Conservation (phyloP, 2,113 vertebrate genomes). For the Channa argus region DNA sequence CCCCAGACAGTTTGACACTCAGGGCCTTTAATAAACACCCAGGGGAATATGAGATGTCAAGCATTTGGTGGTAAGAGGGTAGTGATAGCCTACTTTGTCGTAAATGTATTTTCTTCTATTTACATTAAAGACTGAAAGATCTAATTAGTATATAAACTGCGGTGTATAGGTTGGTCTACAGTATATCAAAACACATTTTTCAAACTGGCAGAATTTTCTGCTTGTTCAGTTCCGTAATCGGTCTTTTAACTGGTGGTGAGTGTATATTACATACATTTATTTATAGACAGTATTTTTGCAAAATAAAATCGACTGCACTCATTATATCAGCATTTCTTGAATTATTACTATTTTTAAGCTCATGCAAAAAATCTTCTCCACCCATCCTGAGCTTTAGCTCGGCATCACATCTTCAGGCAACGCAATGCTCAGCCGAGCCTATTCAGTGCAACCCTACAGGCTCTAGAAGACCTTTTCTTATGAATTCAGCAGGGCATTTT, state of each 20-base stretch:
- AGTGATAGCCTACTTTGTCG: constrained; percentile 43
- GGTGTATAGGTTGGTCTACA: constrained; percentile 25
- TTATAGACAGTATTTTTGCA: neutral
- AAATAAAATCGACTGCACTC: neutral
- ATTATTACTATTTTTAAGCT: constrained; percentile 12
- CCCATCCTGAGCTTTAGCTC: neutral
- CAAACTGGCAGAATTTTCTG: constrained; percentile 8
- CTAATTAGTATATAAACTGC: constrained; percentile 46
- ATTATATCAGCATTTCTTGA: constrained; percentile 16
- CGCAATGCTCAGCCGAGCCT: constrained; percentile 7
- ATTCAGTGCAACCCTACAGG: constrained; percentile 3
- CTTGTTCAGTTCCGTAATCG: constrained; percentile 35
- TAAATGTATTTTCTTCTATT: constrained; percentile 54
- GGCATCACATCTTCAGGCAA: constrained; percentile 7
- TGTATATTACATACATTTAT: neutral
- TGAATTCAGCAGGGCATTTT: constrained; percentile 4
- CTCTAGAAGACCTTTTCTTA: constrained; percentile 19
- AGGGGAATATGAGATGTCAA: constrained; percentile 54
- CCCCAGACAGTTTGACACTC: constrained; percentile 64
- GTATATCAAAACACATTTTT: constrained; percentile 33
- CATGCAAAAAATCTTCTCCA: constrained; percentile 11
- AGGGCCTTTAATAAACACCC: constrained; percentile 59
- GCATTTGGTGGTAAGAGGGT: constrained; percentile 45
- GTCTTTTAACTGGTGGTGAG: constrained; percentile 27
- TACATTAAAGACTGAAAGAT: constrained; percentile 45